These are phyloP conservation scores for Elephas maximus DNA, from an alignment of 2,113 vertebrate genomes.

Conservation along the genomic window DNA sequence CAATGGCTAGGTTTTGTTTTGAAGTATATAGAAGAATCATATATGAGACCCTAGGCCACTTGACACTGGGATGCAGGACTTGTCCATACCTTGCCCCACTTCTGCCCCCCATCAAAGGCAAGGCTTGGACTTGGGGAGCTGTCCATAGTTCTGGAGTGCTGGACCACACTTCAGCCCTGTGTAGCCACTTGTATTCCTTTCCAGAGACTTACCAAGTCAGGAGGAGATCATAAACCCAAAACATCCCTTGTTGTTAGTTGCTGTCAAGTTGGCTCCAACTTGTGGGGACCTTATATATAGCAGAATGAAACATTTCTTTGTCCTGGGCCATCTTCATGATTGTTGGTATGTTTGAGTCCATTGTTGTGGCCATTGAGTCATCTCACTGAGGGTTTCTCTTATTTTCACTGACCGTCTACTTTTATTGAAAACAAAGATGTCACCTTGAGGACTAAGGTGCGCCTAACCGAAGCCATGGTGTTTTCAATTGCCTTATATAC, in stretches of 20 bases:
- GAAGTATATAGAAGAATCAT: background rate
- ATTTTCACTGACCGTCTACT: background rate
- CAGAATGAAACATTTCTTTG: background rate
- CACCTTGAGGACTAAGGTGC: too few relatives aligned
- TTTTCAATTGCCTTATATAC: too few relatives aligned
- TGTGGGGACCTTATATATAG: background rate
- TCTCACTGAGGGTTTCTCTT: background rate
- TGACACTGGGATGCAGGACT: background rate
- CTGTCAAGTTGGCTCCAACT: background rate
- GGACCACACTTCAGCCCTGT: accelerated
- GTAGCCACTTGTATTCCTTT: background rate
- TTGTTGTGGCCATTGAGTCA: background rate
- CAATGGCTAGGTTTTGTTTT: background rate
- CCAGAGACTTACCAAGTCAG: background rate
- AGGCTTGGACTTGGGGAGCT: background rate
- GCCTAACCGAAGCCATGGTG: too few relatives aligned
- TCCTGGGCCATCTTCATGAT: background rate
- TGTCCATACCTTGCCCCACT: background rate
- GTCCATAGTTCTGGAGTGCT: constrained; percentile 10
- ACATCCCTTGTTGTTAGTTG: background rate
- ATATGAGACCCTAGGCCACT: background rate
- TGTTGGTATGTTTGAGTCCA: background rate
- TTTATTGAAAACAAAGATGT: background rate
- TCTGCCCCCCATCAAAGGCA: background rate
- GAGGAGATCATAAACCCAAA: background rate